Evolutionary conservation across 2,888 invertebrate genomes (phyloP).

Genomic region (Idaea biselata): DNA sequence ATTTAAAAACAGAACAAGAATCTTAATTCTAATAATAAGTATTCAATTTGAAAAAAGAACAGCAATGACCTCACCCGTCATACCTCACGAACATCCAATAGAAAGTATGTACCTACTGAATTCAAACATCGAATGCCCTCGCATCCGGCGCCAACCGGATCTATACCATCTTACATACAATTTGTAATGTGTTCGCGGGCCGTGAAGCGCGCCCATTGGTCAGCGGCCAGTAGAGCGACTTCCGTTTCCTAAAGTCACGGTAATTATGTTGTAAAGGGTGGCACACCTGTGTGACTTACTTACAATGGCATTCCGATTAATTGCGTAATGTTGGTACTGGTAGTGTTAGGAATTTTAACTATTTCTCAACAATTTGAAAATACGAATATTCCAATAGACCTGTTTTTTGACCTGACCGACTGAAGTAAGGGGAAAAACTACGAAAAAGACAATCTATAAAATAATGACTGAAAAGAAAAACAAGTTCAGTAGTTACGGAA

Average conservation of each 20-base stretch:
- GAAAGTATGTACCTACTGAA: not conserved
- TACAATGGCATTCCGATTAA: conserved; percentile 9
- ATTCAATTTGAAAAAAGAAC: too few species aligned
- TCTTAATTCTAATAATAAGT: too few species aligned
- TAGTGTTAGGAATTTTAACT: not conserved
- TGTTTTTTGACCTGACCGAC: too few species aligned
- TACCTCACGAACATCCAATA: not conserved
- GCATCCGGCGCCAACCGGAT: conserved; percentile 7
- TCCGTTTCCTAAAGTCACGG: conserved; percentile 72
- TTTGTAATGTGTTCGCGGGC: conserved; percentile 47
- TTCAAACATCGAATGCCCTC: conserved; percentile 4
- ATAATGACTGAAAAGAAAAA: too few species aligned
- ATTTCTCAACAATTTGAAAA: not conserved
- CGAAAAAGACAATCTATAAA: too few species aligned
- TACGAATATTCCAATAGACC: too few species aligned
- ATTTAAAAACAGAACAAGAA: too few species aligned
- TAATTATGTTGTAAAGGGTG: conserved; percentile 55
- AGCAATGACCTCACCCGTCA: not conserved
- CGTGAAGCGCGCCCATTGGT: conserved; percentile 66
- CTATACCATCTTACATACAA: conserved; percentile 27
- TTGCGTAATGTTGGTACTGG: not conserved
- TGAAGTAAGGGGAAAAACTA: too few species aligned
- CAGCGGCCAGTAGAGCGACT: conserved; percentile 34
- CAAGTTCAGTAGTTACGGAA: too few species aligned
- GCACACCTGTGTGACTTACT: conserved; percentile 50